These are phyloP conservation scores for Medauroidea extradentata DNA, from an alignment of 1,140 invertebrate species.

Conservation along the genomic window DNA sequence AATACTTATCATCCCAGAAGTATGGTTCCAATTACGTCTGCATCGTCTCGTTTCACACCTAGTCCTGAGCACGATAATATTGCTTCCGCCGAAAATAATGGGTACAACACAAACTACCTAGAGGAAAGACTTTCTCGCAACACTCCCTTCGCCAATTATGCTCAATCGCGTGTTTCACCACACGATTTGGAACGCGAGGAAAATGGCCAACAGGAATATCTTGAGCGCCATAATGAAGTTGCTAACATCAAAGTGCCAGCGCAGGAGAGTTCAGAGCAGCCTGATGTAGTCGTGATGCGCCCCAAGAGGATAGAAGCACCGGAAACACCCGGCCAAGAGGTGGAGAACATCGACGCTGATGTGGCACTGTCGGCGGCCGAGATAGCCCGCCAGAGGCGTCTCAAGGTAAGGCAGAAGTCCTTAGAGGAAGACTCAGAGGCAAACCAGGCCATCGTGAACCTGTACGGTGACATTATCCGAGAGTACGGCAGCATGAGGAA, in stretches of 20 bases:
- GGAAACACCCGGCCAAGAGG: conserved; percentile 12
- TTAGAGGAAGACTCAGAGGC: conserved; percentile 46
- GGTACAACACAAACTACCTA: no score
- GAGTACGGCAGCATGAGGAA: conserved; percentile 54
- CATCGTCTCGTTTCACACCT: no score
- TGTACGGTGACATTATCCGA: conserved; percentile 74
- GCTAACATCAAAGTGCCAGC: no score
- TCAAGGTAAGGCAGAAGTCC: not conserved
- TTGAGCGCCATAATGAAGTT: conserved; percentile 4
- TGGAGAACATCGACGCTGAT: conserved; percentile 3
- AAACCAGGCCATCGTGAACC: conserved; percentile 65
- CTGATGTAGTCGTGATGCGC: not conserved
- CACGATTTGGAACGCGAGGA: conserved; percentile 9
- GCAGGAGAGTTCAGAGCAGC: not conserved
- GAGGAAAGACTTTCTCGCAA: no score
- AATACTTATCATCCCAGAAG: conserved; percentile 26
- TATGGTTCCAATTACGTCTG: not conserved
- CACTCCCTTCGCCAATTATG: no score
- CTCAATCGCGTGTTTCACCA: no score
- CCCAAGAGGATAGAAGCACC: conserved; percentile 2
- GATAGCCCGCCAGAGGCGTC: conserved; percentile 18
- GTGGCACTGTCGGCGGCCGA: conserved; percentile 19
- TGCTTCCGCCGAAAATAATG: no score
- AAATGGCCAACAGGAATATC: conserved; percentile 14
- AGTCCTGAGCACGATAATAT: no score